phyloP scores from a whole-genome alignment of 35 echinoderm and acorn worm genomes.

The Lytechinus variegatus region DNA sequence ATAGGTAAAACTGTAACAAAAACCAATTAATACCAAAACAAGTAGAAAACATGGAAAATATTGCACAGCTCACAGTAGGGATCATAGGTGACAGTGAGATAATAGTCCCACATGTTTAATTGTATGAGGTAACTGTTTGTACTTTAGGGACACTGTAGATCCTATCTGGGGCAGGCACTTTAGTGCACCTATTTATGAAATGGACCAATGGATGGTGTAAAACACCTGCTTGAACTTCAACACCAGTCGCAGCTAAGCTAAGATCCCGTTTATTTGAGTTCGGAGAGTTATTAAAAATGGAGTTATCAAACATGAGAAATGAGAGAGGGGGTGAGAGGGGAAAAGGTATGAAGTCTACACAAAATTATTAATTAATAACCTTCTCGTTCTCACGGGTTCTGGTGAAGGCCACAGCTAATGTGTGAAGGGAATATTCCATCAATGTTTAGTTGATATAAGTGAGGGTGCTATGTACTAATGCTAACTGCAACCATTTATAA shows the following conservation, averaged over 20 bases:
- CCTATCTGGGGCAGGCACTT: background rate
- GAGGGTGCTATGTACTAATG: background rate
- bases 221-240: conserved; percentile 11
- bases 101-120: background rate
- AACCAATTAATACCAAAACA: background rate
- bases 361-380: no score
- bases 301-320: background rate
- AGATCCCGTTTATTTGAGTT: background rate
- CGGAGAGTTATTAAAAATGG: background rate
- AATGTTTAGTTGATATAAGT: background rate
- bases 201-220: background rate
- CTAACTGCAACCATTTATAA: background rate
- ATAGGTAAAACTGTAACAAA: background rate
- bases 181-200: background rate
- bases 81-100: background rate
- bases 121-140: background rate
- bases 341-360: no score
- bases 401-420: background rate
- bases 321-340: background rate
- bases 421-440: background rate
- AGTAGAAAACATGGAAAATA: background rate
- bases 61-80: background rate
- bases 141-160: background rate
- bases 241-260: conserved; percentile 8
- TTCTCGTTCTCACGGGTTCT: background rate